Conservation (phyloP, 1,140 invertebrate species). For the Caenorhabditis elegans region DNA sequence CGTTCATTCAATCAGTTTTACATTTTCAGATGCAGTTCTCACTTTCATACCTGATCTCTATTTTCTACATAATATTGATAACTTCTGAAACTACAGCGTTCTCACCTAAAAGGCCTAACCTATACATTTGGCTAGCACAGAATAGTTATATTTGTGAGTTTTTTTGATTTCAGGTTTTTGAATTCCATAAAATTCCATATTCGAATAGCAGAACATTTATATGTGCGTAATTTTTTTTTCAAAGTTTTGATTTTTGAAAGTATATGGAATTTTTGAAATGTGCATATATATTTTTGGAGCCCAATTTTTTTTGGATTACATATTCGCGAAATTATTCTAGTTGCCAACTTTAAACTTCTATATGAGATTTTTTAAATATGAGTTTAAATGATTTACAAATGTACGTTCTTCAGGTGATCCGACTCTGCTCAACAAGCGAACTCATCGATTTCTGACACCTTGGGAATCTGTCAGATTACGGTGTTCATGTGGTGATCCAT, state of each 20-base stretch:
- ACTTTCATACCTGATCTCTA: background rate
- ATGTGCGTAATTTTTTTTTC: too few relatives aligned
- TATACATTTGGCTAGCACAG: slow-evolving; percentile 32
- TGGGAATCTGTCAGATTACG: background rate
- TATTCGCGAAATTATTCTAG: too few relatives aligned
- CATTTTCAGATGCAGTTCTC: too few relatives aligned
- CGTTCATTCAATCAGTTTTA: too few relatives aligned
- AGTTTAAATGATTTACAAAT: too few relatives aligned
- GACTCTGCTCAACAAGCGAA: background rate
- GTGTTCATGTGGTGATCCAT: slow-evolving; percentile 22
- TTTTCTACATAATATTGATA: background rate
- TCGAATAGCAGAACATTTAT: too few relatives aligned
- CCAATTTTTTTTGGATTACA: background rate
- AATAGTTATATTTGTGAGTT: slow-evolving; percentile 37
- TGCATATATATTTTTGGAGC: background rate
- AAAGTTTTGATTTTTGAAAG: too few relatives aligned
- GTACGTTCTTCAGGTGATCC: slow-evolving; percentile 12
- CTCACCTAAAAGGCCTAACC: background rate
- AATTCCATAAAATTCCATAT: too few relatives aligned
- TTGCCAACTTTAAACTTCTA: too few relatives aligned
- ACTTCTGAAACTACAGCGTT: background rate
- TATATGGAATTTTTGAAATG: too few relatives aligned
- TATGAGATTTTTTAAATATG: too few relatives aligned
- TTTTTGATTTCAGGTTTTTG: background rate
- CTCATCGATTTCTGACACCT: background rate